Evolutionary conservation across 2,888 invertebrate genomes (phyloP).

Genomic region (Drosophila nigritarsus): DNA sequence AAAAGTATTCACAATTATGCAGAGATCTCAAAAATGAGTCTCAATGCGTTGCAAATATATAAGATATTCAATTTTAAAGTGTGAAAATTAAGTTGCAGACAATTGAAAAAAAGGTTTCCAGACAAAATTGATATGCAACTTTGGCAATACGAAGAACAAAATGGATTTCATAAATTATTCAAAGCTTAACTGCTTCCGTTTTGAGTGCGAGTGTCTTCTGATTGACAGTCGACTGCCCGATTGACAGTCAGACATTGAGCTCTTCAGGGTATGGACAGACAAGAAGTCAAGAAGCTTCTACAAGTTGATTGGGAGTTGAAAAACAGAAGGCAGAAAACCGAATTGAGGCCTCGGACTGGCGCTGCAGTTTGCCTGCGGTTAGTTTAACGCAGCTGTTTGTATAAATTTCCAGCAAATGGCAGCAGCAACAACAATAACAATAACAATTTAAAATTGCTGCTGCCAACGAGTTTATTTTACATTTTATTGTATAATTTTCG

Average conservation of each 20-base stretch:
- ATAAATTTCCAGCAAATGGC: slow-evolving; percentile 64
- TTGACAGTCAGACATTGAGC: slow-evolving; percentile 20
- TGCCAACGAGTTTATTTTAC: slow-evolving; percentile 70
- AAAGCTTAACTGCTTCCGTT: slow-evolving; percentile 77
- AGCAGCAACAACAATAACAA: slow-evolving; percentile 23
- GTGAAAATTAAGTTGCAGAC: slow-evolving; percentile 44
- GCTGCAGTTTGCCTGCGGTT: slow-evolving; percentile 71
- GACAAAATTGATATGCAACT: slow-evolving; percentile 70
- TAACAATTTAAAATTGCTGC: slow-evolving; percentile 32
- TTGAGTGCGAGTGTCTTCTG: slow-evolving; percentile 48
- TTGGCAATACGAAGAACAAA: slow-evolving; percentile 45
- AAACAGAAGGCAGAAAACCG: slow-evolving; percentile 12
- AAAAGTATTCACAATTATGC: background rate
- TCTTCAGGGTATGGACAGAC: slow-evolving; percentile 45
- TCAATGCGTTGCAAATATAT: background rate
- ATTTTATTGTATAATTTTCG: slow-evolving; percentile 80
- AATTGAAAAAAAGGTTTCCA: slow-evolving; percentile 7
- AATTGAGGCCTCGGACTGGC: slow-evolving; percentile 48
- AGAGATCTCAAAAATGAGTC: background rate
- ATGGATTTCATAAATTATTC: slow-evolving; percentile 76
- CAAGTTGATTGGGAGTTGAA: slow-evolving; percentile 7
- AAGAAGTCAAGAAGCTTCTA: slow-evolving; percentile 47
- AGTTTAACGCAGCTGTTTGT: slow-evolving; percentile 73
- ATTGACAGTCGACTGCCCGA: slow-evolving; percentile 15
- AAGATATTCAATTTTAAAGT: slow-evolving; percentile 26